Conservation (phyloP, 2,888 invertebrate species). For the Dryomyza anilis region DNA sequence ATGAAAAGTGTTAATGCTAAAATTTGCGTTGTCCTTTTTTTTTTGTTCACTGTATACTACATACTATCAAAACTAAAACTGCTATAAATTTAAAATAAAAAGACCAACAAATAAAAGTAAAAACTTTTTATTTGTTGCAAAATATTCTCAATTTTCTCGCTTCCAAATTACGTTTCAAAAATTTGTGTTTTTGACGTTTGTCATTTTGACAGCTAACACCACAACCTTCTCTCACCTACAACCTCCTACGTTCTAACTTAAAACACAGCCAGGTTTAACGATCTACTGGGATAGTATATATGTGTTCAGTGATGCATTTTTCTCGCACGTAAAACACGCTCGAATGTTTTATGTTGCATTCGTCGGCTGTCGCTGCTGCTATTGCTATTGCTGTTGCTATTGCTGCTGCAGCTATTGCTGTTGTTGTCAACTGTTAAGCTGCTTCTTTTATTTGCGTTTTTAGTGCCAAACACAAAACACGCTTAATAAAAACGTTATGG, state of each 20-base stretch:
- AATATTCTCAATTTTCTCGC: too few relatives aligned
- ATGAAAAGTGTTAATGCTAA: too few relatives aligned
- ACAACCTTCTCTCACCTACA: neutral
- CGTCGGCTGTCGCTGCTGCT: slow-evolving; percentile 23
- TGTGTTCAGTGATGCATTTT: slow-evolving; percentile 22
- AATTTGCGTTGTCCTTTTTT: too few relatives aligned
- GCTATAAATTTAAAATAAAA: too few relatives aligned
- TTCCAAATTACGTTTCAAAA: too few relatives aligned
- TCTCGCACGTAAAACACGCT: slow-evolving; percentile 19
- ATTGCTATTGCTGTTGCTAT: slow-evolving; percentile 30
- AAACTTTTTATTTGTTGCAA: too few relatives aligned
- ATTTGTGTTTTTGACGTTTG: slow-evolving; percentile 20
- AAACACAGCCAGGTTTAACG: neutral
- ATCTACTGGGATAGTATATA: neutral
- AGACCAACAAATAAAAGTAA: too few relatives aligned
- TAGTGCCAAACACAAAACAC: slow-evolving; percentile 44
- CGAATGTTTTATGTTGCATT: slow-evolving; percentile 14
- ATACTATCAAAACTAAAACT: too few relatives aligned
- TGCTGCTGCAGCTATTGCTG: slow-evolving; percentile 26
- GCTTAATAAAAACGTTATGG: slow-evolving; percentile 45
- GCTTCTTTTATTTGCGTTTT: slow-evolving; percentile 26
- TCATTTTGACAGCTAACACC: neutral
- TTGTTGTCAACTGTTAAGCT: slow-evolving; percentile 6
- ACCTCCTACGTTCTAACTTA: too few relatives aligned
- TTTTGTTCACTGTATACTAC: too few relatives aligned